These are phyloP conservation scores for Axinella damicornis DNA, from an alignment of 37 sponge, comb jelly and placozoan genomes.

Conservation along the genomic window DNA sequence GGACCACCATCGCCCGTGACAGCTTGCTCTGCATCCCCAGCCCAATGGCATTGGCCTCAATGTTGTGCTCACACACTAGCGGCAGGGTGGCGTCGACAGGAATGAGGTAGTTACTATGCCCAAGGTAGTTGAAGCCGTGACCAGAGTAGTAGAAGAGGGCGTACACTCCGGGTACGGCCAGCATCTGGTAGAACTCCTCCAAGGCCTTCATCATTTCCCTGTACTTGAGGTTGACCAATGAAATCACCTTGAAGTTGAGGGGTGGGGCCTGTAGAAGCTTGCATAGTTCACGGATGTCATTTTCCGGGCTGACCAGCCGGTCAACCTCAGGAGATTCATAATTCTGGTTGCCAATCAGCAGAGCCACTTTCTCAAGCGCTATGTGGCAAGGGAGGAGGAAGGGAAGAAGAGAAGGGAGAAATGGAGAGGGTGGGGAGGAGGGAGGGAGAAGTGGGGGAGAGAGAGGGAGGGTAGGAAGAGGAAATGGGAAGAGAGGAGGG, in stretches of 20 bases:
- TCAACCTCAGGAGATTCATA: slow-evolving; percentile 11
- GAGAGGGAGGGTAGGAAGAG: too few relatives aligned
- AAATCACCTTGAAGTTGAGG: slow-evolving; percentile 54
- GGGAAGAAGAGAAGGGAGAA: slow-evolving; percentile 1
- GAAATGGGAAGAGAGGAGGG: neutral
- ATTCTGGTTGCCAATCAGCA: slow-evolving; percentile 63
- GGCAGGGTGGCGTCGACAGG: slow-evolving; percentile 46
- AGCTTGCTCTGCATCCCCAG: slow-evolving; percentile 21
- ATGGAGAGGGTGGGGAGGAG: neutral
- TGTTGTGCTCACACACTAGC: slow-evolving; percentile 4
- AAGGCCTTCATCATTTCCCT: slow-evolving; percentile 44
- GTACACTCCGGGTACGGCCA: slow-evolving; percentile 48
- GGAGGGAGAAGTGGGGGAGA: neutral
- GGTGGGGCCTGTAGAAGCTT: neutral
- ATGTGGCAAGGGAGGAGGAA: neutral
- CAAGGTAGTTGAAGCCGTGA: slow-evolving; percentile 51
- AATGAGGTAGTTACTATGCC: slow-evolving; percentile 49
- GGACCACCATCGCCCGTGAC: slow-evolving; percentile 26
- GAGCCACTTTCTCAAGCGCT: slow-evolving; percentile 69
- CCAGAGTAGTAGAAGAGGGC: slow-evolving; percentile 75
- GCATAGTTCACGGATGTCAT: slow-evolving; percentile 27
- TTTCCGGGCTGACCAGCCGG: slow-evolving; percentile 16
- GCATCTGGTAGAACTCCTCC: slow-evolving; percentile 16
- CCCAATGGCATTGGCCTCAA: slow-evolving; percentile 22
- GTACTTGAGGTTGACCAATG: slow-evolving; percentile 42